Evolutionary conservation across 2,888 invertebrate species (phyloP).

Genomic region (Phortica okadai): DNA sequence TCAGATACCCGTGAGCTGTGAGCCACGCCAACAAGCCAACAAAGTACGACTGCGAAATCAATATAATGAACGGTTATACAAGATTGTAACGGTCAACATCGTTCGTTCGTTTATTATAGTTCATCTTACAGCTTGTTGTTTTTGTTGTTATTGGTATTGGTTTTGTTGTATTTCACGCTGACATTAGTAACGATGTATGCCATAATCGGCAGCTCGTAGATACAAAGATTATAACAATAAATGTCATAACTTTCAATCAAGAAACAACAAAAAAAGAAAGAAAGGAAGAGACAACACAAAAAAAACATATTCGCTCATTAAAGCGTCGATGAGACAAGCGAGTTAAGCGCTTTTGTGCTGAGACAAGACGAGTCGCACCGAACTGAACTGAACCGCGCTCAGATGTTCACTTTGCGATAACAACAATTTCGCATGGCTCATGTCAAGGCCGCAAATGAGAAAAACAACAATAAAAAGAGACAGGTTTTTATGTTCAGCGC

Average conservation of each 20-base stretch:
- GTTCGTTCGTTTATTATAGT: background rate
- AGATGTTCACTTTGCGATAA: background rate
- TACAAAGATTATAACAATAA: background rate
- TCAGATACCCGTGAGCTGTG: too few species aligned
- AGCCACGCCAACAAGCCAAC: background rate
- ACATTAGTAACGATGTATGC: background rate
- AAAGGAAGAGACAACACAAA: background rate
- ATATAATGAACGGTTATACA: background rate
- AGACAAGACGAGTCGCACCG: too few species aligned
- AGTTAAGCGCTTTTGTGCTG: too few species aligned
- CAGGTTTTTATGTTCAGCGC: slow-evolving; percentile 7
- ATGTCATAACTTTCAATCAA: slow-evolving; percentile 29
- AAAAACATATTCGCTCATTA: too few species aligned
- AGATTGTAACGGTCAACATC: slow-evolving; percentile 23
- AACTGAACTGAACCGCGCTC: too few species aligned
- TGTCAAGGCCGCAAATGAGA: slow-evolving; percentile 25
- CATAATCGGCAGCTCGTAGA: slow-evolving; percentile 22
- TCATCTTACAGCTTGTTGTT: slow-evolving; percentile 34
- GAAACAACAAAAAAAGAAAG: background rate
- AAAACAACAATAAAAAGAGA: background rate
- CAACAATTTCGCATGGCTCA: slow-evolving; percentile 20
- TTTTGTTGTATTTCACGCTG: slow-evolving; percentile 29
- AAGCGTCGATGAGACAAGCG: too few species aligned
- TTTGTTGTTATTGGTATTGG: slow-evolving; percentile 35
- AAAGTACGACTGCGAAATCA: background rate